Evolutionary conservation across 1,140 invertebrate genomes (phyloP).

Genomic region (Mizuhopecten yessoensis): DNA sequence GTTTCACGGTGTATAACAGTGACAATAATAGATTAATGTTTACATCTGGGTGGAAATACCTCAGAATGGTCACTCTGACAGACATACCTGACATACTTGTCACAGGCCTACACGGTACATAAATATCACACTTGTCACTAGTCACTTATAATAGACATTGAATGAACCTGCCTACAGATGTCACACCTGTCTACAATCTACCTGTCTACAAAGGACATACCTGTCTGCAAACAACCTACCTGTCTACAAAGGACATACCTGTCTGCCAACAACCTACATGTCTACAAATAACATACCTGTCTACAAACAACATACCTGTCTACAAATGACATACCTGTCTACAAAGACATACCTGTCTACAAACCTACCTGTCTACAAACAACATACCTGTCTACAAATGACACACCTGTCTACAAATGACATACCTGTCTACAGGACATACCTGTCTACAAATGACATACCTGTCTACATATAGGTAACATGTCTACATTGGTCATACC

Average conservation of each 20-base stretch:
- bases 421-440: not conserved
- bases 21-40: not conserved
- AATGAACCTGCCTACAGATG: no score
- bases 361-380: not conserved
- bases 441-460: not conserved
- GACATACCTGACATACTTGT: no score
- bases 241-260: not conserved
- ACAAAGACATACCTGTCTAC: not conserved
- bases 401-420: not conserved
- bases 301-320: no score
- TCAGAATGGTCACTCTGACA: no score
- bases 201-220: no score
- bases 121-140: no score
- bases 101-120: not conserved
- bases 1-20: no score
- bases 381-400: not conserved
- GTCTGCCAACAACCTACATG: not conserved
- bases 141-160: no score
- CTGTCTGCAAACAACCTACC: no score
- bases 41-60: not conserved
- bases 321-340: not conserved
- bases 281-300: no score
- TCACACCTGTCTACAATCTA: no score
- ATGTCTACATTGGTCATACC: not conserved
- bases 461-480: not conserved